A percentile compares a stretch with the other conserved stretches of the same genome.
Evolutionary conservation across 2,113 vertebrate genomes (phyloP).

Genomic region (Cyrtonyx montezumae): DNA sequence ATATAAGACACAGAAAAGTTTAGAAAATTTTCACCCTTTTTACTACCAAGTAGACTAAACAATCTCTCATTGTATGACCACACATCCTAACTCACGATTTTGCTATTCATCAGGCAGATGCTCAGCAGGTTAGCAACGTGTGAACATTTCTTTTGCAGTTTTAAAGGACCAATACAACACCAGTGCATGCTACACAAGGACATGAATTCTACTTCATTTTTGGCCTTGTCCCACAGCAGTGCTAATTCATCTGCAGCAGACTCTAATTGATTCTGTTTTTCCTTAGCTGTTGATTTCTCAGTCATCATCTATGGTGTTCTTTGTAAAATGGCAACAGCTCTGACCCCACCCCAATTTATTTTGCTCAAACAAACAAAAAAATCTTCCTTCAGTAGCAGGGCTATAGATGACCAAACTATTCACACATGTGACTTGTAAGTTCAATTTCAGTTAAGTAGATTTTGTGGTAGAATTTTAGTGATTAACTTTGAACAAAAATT

Average conservation of each 20-base stretch:
- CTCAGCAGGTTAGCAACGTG: neutral
- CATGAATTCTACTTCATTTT: neutral
- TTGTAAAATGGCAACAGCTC: neutral
- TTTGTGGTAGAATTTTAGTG: neutral
- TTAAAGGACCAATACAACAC: neutral
- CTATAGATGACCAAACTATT: neutral
- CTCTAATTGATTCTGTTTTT: neutral
- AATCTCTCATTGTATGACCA: neutral
- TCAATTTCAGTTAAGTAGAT: neutral
- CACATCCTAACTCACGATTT: neutral
- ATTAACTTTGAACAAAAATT: neutral
- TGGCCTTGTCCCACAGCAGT: neutral
- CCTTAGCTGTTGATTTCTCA: neutral
- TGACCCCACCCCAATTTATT: neutral
- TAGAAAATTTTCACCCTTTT: neutral
- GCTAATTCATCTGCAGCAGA: neutral
- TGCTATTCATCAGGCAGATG: neutral
- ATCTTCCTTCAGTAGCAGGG: neutral
- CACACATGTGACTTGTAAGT: neutral
- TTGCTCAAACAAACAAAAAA: neutral
- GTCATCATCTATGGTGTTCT: neutral
- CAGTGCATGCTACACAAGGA: neutral
- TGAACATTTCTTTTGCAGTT: neutral
- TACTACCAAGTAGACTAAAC: neutral
- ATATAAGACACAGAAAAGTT: neutral